phyloP scores from a whole-genome alignment of 2,797 vertebrate species.

The Moxostoma hubbsi region DNA sequence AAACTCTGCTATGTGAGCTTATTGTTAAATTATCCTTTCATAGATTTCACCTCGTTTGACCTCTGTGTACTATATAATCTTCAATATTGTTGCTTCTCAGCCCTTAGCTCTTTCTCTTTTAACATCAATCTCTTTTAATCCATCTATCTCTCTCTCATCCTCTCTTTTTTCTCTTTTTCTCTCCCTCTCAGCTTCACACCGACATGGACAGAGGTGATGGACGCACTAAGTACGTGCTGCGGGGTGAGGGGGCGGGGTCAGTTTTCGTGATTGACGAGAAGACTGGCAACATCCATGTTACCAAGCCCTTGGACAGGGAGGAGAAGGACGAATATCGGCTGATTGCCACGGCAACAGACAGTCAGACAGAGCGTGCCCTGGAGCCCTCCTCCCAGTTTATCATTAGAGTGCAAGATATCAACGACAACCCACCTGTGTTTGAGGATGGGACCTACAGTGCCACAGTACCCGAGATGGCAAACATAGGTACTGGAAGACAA shows the following conservation, averaged over 20 bases:
- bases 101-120: background rate
- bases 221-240: slow-evolving; percentile 87
- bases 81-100: background rate
- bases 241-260: slow-evolving; percentile 89
- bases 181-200: slow-evolving; percentile 79
- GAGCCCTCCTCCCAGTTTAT: slow-evolving; percentile 93
- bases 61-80: slow-evolving; percentile 28
- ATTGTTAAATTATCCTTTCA: slow-evolving; percentile 6
- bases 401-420: slow-evolving; percentile 93
- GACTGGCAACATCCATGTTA: slow-evolving; percentile 92
- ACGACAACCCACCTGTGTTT: slow-evolving; percentile 90
- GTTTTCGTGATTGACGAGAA: slow-evolving; percentile 94
- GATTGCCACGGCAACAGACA: slow-evolving; percentile 88
- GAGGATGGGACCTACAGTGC: slow-evolving; percentile 87
- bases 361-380: slow-evolving; percentile 86
- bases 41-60: slow-evolving; percentile 7
- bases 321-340: slow-evolving; percentile 91
- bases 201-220: slow-evolving; percentile 90
- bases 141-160: slow-evolving; percentile 8
- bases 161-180: background rate
- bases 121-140: slow-evolving; percentile 1
- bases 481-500: slow-evolving; percentile 80
- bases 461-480: slow-evolving; percentile 90
- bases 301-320: slow-evolving; percentile 90
- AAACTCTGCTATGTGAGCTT: background rate